Base-by-base conservation (phyloP, 2,888 invertebrate genomes). In the Ashinkailepas kermadecensis region DNA sequence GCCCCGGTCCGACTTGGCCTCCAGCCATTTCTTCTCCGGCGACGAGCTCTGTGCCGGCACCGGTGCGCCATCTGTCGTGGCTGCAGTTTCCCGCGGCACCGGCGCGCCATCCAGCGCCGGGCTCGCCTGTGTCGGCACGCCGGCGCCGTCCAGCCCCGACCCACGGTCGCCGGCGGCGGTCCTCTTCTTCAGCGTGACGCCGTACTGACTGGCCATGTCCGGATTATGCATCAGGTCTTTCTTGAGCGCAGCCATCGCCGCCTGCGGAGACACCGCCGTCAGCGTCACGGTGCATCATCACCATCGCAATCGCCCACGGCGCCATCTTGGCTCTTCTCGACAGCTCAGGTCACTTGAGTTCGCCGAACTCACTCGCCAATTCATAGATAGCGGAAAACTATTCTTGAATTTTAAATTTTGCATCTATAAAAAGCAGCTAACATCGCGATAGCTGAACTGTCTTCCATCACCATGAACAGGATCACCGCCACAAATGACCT, bases 231-330 rank as follows among this genome's bases (percentile, higher is more conserved):
- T 82, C n/a, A 84, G 81, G 79, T 84, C 84, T 64, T 59, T 81
- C 80, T 84, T 83, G 81, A 83, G 83, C 10, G 84, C 84, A 62
- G 82, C 82, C 81, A 84, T 62, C 11, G 84, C 84, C 64, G 84
- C 84, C 84, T 79, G 74, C 39, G 39, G 2, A 39, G 39, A 39
- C 39, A 39, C 39, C 39, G 39, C 39, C 39, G 39, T 39, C 39
- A 39, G 39, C 39, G 39, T 39, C 39, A 39, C 39, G 39, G 39
- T 39, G 39, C 39, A 39, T 4, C 39, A 39, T 4, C 39, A 39
- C 39, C 39, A 39, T 39, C 39, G 39, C 39, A 39, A 39, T 39
- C 39, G 39, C 39, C 1, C 39, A 39, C 39, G 39, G 39, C 39
- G 39, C 39, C 39, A 39, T 39, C 39, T 39, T 39, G 39, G 39